Evolutionary conservation across 92 coral and sea anemone genomes (phyloP).

Genomic region (Montipora capitata): DNA sequence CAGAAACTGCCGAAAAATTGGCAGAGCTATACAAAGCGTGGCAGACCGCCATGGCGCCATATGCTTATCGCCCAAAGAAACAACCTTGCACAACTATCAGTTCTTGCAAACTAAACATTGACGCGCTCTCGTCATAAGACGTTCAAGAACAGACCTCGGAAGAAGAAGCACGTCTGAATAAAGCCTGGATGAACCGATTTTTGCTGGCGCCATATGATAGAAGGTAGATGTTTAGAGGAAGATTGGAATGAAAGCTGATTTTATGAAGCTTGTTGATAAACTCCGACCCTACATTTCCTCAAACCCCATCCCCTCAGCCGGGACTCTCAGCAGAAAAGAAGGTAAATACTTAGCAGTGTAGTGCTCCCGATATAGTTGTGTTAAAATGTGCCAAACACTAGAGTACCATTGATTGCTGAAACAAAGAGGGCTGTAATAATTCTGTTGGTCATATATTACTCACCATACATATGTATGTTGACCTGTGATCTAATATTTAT

Average conservation of each 20-base stretch:
- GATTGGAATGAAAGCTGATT: background rate
- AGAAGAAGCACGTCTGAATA: constrained; percentile 16
- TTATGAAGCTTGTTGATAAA: constrained; percentile 57
- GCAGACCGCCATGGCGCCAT: too few species aligned
- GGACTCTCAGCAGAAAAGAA: constrained; percentile 40
- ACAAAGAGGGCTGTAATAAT: too few species aligned
- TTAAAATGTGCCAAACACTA: too few species aligned
- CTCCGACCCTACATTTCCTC: constrained; percentile 61
- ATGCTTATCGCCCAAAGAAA: constrained; percentile 17
- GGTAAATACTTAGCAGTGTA: background rate
- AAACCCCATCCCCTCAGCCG: constrained; percentile 63
- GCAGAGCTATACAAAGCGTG: too few species aligned
- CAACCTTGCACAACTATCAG: constrained; percentile 10
- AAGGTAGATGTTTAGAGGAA: background rate
- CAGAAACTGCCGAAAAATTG: too few species aligned
- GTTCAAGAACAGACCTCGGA: constrained; percentile 42
- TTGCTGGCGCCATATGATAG: background rate
- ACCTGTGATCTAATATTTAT: too few species aligned
- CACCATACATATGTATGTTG: too few species aligned
- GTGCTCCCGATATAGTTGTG: too few species aligned
- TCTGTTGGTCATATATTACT: too few species aligned
- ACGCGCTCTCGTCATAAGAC: constrained; percentile 6
- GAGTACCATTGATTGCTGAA: too few species aligned
- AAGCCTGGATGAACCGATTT: constrained; percentile 14
- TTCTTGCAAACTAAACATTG: constrained; percentile 9